These are phyloP conservation scores for Mormyrus lacerda DNA, from an alignment of 2,113 vertebrate species.

Conservation along the genomic window DNA sequence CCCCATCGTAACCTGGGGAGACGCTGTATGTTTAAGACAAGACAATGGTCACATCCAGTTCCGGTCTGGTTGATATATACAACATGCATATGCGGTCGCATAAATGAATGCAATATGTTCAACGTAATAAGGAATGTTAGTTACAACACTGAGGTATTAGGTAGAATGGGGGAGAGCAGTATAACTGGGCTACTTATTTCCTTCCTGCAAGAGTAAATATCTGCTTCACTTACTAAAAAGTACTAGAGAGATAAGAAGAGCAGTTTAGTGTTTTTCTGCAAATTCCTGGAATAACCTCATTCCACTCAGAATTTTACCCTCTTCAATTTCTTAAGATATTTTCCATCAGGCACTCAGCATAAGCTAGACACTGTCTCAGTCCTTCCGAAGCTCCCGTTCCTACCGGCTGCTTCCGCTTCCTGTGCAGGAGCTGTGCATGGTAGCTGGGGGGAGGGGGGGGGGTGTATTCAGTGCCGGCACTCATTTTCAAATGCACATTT, in stretches of 20 bases:
- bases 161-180: no score
- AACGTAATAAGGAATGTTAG: no score
- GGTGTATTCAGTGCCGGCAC: background rate
- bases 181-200: constrained; percentile 52
- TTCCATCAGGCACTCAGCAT: background rate
- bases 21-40: background rate
- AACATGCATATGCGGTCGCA: background rate
- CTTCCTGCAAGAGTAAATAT: constrained; percentile 73
- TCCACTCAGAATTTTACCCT: constrained; percentile 39
- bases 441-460: background rate
- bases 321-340: background rate
- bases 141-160: no score
- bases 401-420: background rate
- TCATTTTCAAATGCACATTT: background rate
- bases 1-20: no score
- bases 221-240: background rate
- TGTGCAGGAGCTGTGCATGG: background rate
- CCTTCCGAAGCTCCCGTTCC: background rate
- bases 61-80: background rate
- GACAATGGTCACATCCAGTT: background rate
- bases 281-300: constrained; percentile 40
- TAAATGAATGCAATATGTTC: background rate
- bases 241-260: constrained; percentile 24
- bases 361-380: background rate
- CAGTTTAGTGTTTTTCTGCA: background rate